These are phyloP conservation scores for Emydoidea blandingii DNA, from an alignment of 2,797 vertebrate species.

Conservation along the genomic window DNA sequence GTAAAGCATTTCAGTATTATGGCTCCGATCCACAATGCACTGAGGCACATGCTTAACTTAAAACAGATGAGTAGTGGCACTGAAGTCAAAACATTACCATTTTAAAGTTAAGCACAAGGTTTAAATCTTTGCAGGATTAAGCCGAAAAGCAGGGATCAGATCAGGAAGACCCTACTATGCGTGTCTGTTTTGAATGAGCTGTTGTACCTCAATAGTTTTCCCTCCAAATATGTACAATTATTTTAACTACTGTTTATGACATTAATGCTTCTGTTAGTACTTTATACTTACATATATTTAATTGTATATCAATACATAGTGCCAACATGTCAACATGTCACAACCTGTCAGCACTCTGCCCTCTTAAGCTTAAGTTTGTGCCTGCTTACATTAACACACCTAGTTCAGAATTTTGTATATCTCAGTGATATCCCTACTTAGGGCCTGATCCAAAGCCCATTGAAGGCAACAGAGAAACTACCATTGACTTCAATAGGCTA, in stretches of 20 bases:
- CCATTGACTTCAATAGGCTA: background rate
- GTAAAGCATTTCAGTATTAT: background rate
- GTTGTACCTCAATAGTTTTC: background rate
- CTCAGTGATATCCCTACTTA: background rate
- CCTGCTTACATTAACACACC: background rate
- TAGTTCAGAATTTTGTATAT: background rate
- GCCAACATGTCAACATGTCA: background rate
- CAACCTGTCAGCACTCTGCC: background rate
- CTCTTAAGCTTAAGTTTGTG: background rate
- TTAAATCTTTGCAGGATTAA: too few relatives aligned
- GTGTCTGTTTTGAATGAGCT: background rate
- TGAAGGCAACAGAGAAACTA: background rate
- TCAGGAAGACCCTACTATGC: too few relatives aligned
- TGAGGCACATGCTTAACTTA: accelerated
- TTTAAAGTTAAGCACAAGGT: background rate
- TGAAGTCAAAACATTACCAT: background rate
- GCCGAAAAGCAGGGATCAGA: too few relatives aligned
- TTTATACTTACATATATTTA: background rate
- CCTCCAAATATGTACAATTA: background rate
- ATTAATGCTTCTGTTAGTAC: background rate
- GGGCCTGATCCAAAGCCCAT: background rate
- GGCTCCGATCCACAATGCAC: background rate
- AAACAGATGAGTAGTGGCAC: background rate
- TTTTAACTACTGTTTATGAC: background rate
- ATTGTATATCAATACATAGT: background rate